phyloP scores from a whole-genome alignment of 2,113 vertebrate genomes.

The Calidris pugnax region DNA sequence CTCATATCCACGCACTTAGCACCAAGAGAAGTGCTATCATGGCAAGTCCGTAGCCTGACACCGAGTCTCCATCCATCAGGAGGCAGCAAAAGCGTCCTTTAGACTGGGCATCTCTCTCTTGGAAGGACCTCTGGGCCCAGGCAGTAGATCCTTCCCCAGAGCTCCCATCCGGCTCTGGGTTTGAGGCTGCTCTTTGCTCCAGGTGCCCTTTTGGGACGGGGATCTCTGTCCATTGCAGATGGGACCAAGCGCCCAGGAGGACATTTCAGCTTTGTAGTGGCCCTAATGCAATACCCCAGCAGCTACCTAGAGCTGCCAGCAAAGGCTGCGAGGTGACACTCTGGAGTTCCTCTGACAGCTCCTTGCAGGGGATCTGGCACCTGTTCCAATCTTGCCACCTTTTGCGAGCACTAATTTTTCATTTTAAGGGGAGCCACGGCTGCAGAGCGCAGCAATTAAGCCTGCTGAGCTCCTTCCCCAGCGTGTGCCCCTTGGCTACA shows the following conservation, averaged over 20 bases:
- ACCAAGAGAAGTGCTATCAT: neutral
- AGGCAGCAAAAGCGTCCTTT: neutral
- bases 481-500: fast-evolving
- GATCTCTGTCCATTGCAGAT: fast-evolving
- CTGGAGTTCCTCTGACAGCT: neutral
- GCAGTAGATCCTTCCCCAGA: neutral
- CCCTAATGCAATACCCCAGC: neutral
- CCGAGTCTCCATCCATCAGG: neutral
- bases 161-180: neutral
- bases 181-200: neutral
- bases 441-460: neutral
- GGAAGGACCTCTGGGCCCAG: no score
- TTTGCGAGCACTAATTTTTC: neutral
- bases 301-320: neutral
- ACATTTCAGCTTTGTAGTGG: neutral
- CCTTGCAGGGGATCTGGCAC: neutral
- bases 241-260: neutral
- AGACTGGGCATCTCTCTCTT: fast-evolving
- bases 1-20: neutral
- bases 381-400: fast-evolving
- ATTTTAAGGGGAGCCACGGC: neutral
- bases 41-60: neutral
- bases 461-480: neutral
- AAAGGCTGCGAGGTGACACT: fast-evolving
- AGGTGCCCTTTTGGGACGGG: neutral